Percentiles rank a stretch among this genome's conserved stretches.
phyloP scores from a whole-genome alignment of 30 jellyfish, hydroid and myxozoan species.

The Aurelia sp. region DNA sequence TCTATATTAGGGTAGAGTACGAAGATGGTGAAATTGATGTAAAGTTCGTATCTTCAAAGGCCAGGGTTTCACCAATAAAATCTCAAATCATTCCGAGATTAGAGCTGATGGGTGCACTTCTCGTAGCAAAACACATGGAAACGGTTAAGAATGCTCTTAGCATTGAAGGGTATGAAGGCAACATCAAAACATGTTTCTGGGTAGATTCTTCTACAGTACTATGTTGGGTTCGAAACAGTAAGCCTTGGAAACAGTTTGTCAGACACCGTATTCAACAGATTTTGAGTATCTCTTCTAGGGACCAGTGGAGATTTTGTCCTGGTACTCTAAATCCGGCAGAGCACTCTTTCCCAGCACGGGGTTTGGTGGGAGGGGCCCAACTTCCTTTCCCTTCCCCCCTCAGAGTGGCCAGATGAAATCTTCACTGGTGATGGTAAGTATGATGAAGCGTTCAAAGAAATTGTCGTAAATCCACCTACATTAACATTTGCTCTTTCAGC shows the following conservation, averaged over 20 bases:
- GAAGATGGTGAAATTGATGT: not conserved
- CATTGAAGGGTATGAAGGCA: not conserved
- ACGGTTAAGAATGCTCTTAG: not conserved
- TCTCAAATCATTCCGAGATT: not conserved
- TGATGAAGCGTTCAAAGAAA: constrained; percentile 2
- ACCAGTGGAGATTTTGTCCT: constrained; percentile 13
- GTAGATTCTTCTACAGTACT: constrained; percentile 11
- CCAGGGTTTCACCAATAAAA: not conserved
- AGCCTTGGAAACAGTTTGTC: constrained; percentile 26
- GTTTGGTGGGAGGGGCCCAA: constrained; percentile 3
- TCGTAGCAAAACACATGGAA: constrained; percentile 4
- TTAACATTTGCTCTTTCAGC: constrained; percentile 1
- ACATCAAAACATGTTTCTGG: not conserved
- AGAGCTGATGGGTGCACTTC: not conserved
- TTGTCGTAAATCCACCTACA: not conserved
- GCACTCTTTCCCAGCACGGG: not conserved
- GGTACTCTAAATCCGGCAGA: constrained; percentile 6
- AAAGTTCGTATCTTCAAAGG: not conserved
- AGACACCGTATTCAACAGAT: not conserved
- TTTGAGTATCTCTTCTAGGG: not conserved
- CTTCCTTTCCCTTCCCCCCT: not conserved
- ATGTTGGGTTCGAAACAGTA: not conserved
- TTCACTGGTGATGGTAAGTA: not conserved
- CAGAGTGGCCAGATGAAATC: constrained; percentile 9
- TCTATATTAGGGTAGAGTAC: not conserved